phyloP scores from a whole-genome alignment of 1,140 invertebrate genomes.

The Dysdera silvatica region DNA sequence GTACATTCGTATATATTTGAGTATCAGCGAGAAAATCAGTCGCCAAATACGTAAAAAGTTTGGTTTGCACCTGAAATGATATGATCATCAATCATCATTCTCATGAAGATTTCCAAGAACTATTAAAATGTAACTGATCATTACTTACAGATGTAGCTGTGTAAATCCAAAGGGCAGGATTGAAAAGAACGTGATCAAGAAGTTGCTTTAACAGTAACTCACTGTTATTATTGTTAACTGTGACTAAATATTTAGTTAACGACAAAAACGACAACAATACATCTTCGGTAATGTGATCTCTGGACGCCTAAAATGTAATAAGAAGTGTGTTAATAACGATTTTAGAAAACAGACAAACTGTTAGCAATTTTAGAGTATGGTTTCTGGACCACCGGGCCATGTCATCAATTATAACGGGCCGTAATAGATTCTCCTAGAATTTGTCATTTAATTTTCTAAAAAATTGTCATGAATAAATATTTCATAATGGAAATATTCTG shows the following conservation, averaged over 20 bases:
- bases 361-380: too few relatives aligned
- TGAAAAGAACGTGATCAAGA: constrained; percentile 97
- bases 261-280: constrained; percentile 87
- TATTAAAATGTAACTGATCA: neutral
- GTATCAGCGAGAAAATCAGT: constrained; percentile 96
- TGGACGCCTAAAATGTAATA: constrained; percentile 56
- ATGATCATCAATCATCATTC: neutral
- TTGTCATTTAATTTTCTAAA: too few relatives aligned
- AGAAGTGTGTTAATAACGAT: too few relatives aligned
- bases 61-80: constrained; percentile 61
- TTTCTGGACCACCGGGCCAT: too few relatives aligned
- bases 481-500: too few relatives aligned
- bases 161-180: constrained; percentile 97
- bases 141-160: constrained; percentile 73
- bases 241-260: constrained; percentile 93
- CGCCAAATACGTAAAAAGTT: constrained; percentile 92
- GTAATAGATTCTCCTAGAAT: too few relatives aligned
- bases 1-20: constrained; percentile 93
- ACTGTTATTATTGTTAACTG: constrained; percentile 82
- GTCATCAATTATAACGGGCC: too few relatives aligned
- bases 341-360: too few relatives aligned
- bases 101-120: neutral
- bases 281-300: constrained; percentile 87
- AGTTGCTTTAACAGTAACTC: constrained; percentile 94
- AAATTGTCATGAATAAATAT: too few relatives aligned